Evolutionary conservation across 2,888 invertebrate genomes (phyloP).

Genomic region (Hoplodrina blanda): DNA sequence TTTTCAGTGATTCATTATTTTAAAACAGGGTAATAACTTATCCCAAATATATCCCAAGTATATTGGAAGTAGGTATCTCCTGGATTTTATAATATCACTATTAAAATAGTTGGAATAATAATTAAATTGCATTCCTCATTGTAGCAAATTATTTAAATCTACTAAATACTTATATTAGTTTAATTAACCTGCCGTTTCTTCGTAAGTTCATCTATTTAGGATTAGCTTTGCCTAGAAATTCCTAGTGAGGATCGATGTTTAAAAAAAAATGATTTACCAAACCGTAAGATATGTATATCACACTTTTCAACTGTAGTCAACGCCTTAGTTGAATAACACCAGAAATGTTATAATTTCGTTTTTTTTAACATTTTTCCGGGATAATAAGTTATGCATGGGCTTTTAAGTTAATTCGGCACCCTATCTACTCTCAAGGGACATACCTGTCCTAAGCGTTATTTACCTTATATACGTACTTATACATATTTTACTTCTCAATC

Average conservation of each 20-base stretch:
- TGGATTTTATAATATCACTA: background rate
- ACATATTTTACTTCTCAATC: conserved; percentile 5
- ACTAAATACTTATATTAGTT: no score
- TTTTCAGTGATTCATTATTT: conserved; percentile 37
- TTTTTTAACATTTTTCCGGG: conserved; percentile 12
- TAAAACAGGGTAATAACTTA: conserved; percentile 8
- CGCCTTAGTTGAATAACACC: conserved; percentile 20
- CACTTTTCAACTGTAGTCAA: background rate
- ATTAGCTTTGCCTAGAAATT: no score
- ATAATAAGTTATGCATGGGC: conserved; percentile 51
- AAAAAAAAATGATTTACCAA: no score
- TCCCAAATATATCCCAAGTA: conserved; percentile 24
- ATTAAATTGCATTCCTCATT: background rate
- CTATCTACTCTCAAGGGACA: conserved; percentile 13
- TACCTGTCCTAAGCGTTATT: conserved; percentile 3
- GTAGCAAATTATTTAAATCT: no score
- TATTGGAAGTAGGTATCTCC: conserved; percentile 1
- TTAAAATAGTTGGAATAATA: background rate
- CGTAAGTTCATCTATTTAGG: no score
- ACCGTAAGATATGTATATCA: no score
- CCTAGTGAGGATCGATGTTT: no score
- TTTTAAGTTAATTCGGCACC: conserved; percentile 46
- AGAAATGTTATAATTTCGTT: conserved; percentile 31
- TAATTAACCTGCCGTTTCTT: no score
- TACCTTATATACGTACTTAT: background rate